phyloP scores from a whole-genome alignment of 2,888 invertebrate genomes.

The Chesias legatella region DNA sequence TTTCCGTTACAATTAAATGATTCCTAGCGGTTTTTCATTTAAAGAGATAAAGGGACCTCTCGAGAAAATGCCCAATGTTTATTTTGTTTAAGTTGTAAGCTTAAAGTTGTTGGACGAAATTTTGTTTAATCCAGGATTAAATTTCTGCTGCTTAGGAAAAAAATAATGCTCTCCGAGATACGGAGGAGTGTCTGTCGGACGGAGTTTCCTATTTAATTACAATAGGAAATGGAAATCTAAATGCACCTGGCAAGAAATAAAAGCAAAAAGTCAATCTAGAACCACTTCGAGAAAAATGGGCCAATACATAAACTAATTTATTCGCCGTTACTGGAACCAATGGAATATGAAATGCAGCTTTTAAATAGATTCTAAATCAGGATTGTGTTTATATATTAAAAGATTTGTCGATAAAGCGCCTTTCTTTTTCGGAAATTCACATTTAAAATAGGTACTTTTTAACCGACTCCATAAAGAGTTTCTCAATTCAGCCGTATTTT shows the following conservation, averaged over 20 bases:
- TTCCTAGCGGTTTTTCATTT: no score
- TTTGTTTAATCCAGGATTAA: conserved; percentile 27
- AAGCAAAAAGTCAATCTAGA: conserved; percentile 50
- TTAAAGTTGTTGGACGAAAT: conserved; percentile 22
- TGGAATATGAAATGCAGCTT: conserved; percentile 36
- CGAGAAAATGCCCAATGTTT: conserved; percentile 7
- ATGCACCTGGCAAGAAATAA: conserved; percentile 50
- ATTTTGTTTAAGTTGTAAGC: conserved; percentile 19
- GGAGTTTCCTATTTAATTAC: conserved; percentile 62
- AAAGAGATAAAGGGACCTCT: not conserved
- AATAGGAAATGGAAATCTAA: conserved; percentile 63
- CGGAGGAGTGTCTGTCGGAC: conserved; percentile 29
- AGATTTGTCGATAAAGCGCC: no score
- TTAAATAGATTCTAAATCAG: conserved; percentile 1
- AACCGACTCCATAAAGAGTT: no score
- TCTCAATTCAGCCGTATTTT: no score
- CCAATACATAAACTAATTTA: conserved; percentile 59
- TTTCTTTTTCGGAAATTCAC: no score
- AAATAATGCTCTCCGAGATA: conserved; percentile 35
- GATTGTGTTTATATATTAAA: not conserved
- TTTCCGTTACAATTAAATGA: no score
- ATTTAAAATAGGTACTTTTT: no score
- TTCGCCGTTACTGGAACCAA: conserved; percentile 44
- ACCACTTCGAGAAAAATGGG: conserved; percentile 39
- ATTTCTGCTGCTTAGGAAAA: conserved; percentile 32